These are phyloP conservation scores for Otolemur crassicaudatus DNA, from an alignment of 2,797 vertebrate genomes.

Conservation along the genomic window DNA sequence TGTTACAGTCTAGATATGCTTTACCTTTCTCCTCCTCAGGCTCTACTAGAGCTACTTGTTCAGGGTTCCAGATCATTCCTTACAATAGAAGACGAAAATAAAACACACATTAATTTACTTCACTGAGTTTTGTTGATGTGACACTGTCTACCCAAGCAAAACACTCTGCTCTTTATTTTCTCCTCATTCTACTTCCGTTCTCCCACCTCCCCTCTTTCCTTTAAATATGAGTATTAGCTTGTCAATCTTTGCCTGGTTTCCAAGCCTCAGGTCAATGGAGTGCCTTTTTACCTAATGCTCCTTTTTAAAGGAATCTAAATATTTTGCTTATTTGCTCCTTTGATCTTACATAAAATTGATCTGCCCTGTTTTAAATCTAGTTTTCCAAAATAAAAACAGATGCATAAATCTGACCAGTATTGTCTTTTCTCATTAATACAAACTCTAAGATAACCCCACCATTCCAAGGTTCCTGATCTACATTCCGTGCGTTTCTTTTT, in stretches of 20 bases:
- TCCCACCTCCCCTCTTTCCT: background rate
- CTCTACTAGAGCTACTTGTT: background rate
- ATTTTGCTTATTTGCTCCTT: background rate
- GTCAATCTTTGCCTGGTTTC: background rate
- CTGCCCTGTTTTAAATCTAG: background rate
- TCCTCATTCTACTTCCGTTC: background rate
- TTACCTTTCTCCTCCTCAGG: background rate
- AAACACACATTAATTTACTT: background rate
- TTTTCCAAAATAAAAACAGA: background rate
- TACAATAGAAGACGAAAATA: background rate
- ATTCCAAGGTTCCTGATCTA: background rate
- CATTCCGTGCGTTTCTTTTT: background rate
- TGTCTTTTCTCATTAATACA: background rate
- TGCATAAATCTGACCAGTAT: background rate
- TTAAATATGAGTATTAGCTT: background rate
- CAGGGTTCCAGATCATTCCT: background rate
- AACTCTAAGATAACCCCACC: background rate
- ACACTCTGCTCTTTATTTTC: background rate
- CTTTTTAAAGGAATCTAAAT: background rate
- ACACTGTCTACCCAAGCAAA: background rate
- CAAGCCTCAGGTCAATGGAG: background rate
- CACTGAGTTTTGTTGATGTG: background rate
- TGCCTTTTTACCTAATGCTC: background rate
- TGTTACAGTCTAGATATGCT: background rate
- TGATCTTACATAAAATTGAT: background rate